Evolutionary conservation across 2,888 invertebrate species (phyloP), one percentile per base, ranked within the genome.

Genomic region (Argyresthia albistria): DNA sequence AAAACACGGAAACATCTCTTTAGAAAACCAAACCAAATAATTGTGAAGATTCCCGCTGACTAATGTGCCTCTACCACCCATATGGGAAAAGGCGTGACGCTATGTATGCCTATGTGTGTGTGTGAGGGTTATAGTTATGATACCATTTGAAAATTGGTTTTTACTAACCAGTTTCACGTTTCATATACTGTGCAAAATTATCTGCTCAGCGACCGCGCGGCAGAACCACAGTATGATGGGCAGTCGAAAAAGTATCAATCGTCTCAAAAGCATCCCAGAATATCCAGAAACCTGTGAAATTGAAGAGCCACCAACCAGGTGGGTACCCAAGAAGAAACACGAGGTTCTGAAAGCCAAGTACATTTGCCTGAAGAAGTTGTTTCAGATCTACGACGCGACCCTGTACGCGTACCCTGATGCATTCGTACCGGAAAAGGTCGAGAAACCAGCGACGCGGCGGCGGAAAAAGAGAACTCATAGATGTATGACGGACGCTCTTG

Each of bases 261-360:
- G 39, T 11, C 55, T 84, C 8, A 70, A 68, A 0, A 77, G 77
- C 53, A 82, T 81, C 42, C 77, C 81, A 0, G 86, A 83, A 56
- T 66, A 63, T 1, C 69, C 66, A 14, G 82, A 80, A 42, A 60
- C 50, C 0, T 73, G 72, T 14, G 75, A 73, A 0, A 73, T 72
- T 14, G 75, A 73, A 0, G 76, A 77, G 6, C 58, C 60, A 0
- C 53, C 63, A 0, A 60, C 55, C 7, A 82, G 81, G 69, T 86
- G 84, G 84, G 82, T 86, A 16, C 78, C 86, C 0, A 86, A 84
- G 60, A 84, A 84, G 50, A 84, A 82, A 56, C 86, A 86, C 47
- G 86, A 86, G 53, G 79, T 83, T 0, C 59, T 86, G 1, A 86
- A 86, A 62, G 84, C 82, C 0, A 86, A 86, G 56, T 86, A 86